Evolutionary conservation across 2,888 invertebrate species (phyloP).

Genomic region (Crocallis elinguaria): DNA sequence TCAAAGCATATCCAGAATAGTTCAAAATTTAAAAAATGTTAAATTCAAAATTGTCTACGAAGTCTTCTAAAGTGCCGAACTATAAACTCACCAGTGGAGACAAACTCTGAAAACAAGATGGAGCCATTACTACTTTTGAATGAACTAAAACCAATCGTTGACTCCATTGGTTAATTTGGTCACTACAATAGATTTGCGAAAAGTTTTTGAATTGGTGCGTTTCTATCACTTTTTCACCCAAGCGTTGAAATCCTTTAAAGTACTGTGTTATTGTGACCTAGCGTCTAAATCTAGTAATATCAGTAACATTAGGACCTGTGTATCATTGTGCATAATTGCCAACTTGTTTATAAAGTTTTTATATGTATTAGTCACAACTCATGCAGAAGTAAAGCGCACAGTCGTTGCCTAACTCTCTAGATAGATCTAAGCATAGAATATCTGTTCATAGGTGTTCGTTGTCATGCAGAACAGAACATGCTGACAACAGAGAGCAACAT

Average conservation of each 20-base stretch:
- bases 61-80: conserved; percentile 66
- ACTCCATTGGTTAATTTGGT: conserved; percentile 77
- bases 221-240: conserved; percentile 25
- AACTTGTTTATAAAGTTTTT: conserved; percentile 12
- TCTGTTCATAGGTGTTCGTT: conserved; percentile 53
- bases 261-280: conserved; percentile 9
- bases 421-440: conserved; percentile 36
- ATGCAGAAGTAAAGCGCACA: conserved; percentile 39
- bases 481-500: conserved; percentile 73
- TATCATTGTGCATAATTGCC: conserved; percentile 11
- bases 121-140: conserved; percentile 79
- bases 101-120: conserved; percentile 84
- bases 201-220: conserved; percentile 38
- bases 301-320: background rate
- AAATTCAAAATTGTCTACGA: conserved; percentile 19
- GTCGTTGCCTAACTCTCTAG: conserved; percentile 30
- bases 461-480: conserved; percentile 75
- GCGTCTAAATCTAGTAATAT: conserved; percentile 11
- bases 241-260: conserved; percentile 3
- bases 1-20: conserved; percentile 25
- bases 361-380: conserved; percentile 21
- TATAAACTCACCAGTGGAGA: conserved; percentile 83
- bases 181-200: conserved; percentile 45
- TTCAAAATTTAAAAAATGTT: conserved; percentile 8
- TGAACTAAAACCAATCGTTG: conserved; percentile 73